A percentile compares a stretch with the other conserved stretches of the same genome.
Conservation (phyloP, 2,888 invertebrate genomes). For the Bellardia bayeri region DNA sequence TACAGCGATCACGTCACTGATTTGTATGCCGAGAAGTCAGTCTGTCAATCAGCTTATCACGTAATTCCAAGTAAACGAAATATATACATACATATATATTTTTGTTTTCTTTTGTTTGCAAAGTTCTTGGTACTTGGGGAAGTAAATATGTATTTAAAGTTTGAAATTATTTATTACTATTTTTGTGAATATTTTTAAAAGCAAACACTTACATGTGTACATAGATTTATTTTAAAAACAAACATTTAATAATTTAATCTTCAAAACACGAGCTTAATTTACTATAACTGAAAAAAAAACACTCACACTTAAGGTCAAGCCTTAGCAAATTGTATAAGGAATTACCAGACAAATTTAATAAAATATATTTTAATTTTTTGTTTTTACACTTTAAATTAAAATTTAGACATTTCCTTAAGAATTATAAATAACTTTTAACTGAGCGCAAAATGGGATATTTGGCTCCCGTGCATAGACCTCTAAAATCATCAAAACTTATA, state of each 20-base stretch:
- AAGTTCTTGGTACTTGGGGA: neutral
- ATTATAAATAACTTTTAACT: conserved; percentile 75
- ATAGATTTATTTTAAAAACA: neutral
- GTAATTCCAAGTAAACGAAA: conserved; percentile 24
- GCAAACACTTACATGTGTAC: no score
- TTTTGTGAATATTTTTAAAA: no score
- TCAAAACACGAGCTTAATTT: neutral
- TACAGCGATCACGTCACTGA: conserved; percentile 46
- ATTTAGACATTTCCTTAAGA: conserved; percentile 38
- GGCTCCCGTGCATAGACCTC: conserved; percentile 91
- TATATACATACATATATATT: no score
- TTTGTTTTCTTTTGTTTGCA: neutral
- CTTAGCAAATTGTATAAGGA: conserved; percentile 10
- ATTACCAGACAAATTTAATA: neutral
- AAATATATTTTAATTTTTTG: neutral
- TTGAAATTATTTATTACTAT: neutral
- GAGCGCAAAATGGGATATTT: conserved; percentile 87
- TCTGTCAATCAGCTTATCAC: conserved; percentile 33
- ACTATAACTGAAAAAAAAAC: neutral
- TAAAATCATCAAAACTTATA: conserved; percentile 91
- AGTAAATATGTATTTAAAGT: conserved; percentile 16
- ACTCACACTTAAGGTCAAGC: conserved; percentile 46
- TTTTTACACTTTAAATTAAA: conserved; percentile 1
- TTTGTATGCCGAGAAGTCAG: conserved; percentile 21
- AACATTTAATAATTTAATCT: conserved; percentile 23